Base-by-base conservation (phyloP, 2,888 invertebrate genomes). In the Litoditis marina region DNA sequence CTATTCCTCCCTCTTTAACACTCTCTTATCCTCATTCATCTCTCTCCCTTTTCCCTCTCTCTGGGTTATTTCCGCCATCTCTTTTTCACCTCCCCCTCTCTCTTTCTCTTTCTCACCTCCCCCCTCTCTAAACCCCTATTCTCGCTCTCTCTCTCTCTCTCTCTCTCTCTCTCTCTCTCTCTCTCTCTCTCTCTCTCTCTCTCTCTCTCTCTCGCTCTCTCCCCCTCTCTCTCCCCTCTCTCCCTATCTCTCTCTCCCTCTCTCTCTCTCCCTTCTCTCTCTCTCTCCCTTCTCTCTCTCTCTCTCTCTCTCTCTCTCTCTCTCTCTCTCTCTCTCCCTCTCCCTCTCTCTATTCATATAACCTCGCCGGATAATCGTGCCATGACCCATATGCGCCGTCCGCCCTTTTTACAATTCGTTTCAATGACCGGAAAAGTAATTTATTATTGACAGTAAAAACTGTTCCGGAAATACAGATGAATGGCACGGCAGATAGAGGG, bases 151-250 rank as follows among this genome's bases (percentile, higher is more conserved):
- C 30, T 16, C 59, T 44, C 39, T 28, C 25, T 39, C 50, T 39
- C 30, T 19, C 54, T 16, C 49, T 49, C 42, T 49, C 49, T 19
- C 28, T 19, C 46, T 19, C 46, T 46, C 22, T n/a, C n/a, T 36
- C 36, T 36, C 36, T 36, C n/a, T n/a, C n/a, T n/a, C n/a, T n/a
- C n/a, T n/a, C n/a, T n/a, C n/a, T n/a, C n/a, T n/a, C n/a, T n/a
- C n/a, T n/a, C n/a, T n/a, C n/a, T n/a, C n/a, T n/a, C n/a, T 44
- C 42, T 19, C 54, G 42, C 39, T 54, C 54, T 42, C 54, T 44
- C 54, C 34, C 34, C 39, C 36, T 49, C 49, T 34, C 47, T 47
- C 57, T 49, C 34, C 50, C 59, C 46, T 30, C 54, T 27, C 30
- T 42, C 30, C 13, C 59, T 44, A 36, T 28, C 25, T 39, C 50